Conservation (phyloP, 2,797 vertebrate species). For the Falco biarmicus region DNA sequence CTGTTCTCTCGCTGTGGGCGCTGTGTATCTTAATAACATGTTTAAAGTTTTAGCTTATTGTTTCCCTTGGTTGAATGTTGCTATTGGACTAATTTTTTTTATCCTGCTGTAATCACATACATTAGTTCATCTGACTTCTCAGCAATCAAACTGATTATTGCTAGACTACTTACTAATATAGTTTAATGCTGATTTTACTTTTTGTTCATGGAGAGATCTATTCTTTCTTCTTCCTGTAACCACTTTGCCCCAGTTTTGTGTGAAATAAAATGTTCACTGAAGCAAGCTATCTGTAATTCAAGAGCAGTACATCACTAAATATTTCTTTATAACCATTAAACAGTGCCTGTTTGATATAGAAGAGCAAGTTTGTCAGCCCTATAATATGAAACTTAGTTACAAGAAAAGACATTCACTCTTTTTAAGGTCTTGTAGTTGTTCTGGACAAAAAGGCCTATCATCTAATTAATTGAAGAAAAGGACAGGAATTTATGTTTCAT, state of each 20-base stretch:
- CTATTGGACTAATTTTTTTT: constrained; percentile 25
- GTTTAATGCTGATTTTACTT: constrained; percentile 47
- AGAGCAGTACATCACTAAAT: not conserved
- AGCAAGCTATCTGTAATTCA: not conserved
- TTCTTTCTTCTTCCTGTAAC: constrained; percentile 24
- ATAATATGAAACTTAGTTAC: not conserved
- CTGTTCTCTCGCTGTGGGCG: constrained; percentile 38
- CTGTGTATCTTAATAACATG: constrained; percentile 63
- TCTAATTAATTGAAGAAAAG: not conserved
- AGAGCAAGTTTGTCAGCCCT: not conserved
- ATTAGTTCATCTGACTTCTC: constrained; percentile 38
- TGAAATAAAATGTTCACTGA: not conserved
- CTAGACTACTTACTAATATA: constrained; percentile 55
- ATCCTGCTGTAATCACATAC: constrained; percentile 17
- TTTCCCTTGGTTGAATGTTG: constrained; percentile 35
- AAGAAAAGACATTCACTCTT: not conserved
- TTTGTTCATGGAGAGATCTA: constrained; percentile 38
- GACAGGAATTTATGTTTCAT: not conserved
- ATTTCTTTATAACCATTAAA: not conserved
- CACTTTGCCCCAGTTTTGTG: not conserved
- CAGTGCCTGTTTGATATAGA: not conserved
- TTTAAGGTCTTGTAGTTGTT: not conserved
- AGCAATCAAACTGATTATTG: constrained; percentile 66
- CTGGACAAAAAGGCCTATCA: not conserved
- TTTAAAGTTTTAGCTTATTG: constrained; percentile 58